These are phyloP conservation scores for Alectura lathami DNA, from an alignment of 2,113 vertebrate genomes.

Conservation along the genomic window DNA sequence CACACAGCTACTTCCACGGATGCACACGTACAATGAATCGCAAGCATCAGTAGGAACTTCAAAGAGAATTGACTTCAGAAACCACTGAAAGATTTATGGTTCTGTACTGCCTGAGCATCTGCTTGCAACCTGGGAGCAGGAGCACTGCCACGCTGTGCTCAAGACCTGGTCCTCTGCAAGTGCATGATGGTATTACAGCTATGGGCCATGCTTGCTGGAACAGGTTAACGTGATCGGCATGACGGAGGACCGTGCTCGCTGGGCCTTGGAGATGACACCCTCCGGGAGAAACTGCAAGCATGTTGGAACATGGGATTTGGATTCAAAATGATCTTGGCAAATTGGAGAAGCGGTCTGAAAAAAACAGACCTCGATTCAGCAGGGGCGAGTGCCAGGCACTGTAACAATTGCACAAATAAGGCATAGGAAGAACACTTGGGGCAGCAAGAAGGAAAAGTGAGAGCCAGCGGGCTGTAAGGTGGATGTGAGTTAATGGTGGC, in stretches of 20 bases:
- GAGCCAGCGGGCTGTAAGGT: background rate
- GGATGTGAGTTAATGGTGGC: background rate
- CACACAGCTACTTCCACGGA: background rate
- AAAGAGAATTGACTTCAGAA: background rate
- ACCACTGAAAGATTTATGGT: background rate
- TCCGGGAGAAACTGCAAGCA: background rate
- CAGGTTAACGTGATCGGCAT: background rate
- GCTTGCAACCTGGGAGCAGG: background rate
- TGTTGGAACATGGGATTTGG: background rate
- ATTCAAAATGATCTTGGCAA: background rate
- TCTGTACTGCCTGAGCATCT: background rate
- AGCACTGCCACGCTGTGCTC: background rate
- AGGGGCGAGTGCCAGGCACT: background rate
- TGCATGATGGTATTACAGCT: background rate
- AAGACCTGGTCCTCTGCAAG: background rate
- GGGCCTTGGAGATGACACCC: background rate
- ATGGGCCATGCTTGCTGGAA: background rate
- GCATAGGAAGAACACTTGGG: background rate
- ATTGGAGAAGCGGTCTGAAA: background rate
- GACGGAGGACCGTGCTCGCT: background rate
- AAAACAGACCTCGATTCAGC: accelerated
- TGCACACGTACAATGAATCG: accelerated
- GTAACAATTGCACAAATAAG: accelerated
- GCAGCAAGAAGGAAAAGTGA: background rate
- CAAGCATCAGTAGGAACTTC: background rate